Base-by-base conservation (phyloP, 2,113 vertebrate species). In the Vireo altiloquus region DNA sequence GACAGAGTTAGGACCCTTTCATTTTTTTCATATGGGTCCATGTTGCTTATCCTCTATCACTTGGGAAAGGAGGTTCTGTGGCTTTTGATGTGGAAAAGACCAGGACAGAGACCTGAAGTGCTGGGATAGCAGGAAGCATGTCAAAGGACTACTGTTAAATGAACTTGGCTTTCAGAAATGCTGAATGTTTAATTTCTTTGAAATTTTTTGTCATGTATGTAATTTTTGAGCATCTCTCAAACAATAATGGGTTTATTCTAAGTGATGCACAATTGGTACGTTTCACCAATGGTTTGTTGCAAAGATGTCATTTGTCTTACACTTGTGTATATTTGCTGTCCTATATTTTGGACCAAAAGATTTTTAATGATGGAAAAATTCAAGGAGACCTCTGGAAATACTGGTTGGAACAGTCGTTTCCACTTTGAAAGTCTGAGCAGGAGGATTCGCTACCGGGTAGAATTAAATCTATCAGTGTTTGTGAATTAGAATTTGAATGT, bases 211-310 rank as follows among this genome's bases (percentile, higher is more conserved):
- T 37, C 15, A 28, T 21, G 4, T 24, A 21, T 47, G 4, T 33
- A 25, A 14, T 77, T 65, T 81, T 39, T 52, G 21, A 78, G 24
- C 14, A 25, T n/a, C 18, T 85, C 44, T 61, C 16, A 33, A 37
- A 61, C 4, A 30, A 17, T 5, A 69, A n/a, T 21, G 15, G 9
- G 6, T 56, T 52, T 74, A 15, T 65, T 81, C 8, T 13, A 33
- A 69, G 22, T 22, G 27, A 22, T 31, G 10, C 3, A 6, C 10
- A 28, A 8, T 13, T 63, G 18, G 2, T 50, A 27, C 2, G 0
- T 53, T 88, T 75, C 57, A 49, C 42, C 1, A 8, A n/a, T 42
- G 20, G 8, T 75, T 87, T 49, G 28, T 19, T 52, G 16, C 13
- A 56, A 49, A 54, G 13, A 7, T 53, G 65, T 3, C 2, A 13